Percentiles rank a stretch among this genome's conserved stretches.
Evolutionary conservation across 2,797 vertebrate species (phyloP).

Genomic region (Squalus acanthias): DNA sequence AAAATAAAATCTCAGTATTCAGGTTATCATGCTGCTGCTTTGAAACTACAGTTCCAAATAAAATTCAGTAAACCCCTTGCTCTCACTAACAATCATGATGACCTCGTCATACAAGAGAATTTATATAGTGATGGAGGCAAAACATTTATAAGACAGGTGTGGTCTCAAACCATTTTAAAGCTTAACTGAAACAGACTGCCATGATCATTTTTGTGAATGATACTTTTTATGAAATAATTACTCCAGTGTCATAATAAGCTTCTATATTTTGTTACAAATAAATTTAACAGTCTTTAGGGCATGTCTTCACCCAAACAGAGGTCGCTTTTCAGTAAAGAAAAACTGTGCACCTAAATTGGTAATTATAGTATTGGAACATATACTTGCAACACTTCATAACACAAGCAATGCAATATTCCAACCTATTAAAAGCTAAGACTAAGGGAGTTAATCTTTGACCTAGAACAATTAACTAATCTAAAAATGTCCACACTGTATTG

Average conservation of each 20-base stretch:
- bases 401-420: not conserved
- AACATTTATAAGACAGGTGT: not conserved
- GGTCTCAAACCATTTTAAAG: not conserved
- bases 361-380: not conserved
- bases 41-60: not conserved
- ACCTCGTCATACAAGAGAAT: not conserved
- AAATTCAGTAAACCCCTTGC: not conserved
- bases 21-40: not conserved
- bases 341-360: not conserved
- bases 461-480: not conserved
- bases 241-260: not conserved
- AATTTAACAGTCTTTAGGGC: not conserved
- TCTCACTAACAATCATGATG: not conserved
- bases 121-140: not conserved
- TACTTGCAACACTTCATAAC: not conserved
- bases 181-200: not conserved
- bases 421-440: not conserved
- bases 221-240: not conserved
- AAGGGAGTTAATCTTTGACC: not conserved
- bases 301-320: not conserved
- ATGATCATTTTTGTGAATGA: not conserved
- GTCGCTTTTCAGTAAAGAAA: not conserved
- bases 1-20: not conserved
- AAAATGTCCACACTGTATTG: not conserved
- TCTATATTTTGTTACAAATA: conserved; percentile 12